Evolutionary conservation across 2,888 invertebrate species (phyloP).

Genomic region (Tinea trinotella): DNA sequence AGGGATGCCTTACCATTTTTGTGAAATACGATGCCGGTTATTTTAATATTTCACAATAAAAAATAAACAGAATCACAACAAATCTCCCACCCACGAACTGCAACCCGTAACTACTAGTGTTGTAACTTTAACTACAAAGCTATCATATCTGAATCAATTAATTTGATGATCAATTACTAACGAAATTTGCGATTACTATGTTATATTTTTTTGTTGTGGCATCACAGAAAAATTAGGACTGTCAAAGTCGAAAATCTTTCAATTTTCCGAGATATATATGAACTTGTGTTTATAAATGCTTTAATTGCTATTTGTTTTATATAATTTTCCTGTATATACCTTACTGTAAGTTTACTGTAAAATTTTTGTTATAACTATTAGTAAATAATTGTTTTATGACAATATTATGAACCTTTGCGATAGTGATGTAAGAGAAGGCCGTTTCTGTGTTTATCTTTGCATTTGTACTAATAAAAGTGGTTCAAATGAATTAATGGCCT

Average conservation of each 20-base stretch:
- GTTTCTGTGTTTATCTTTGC: slow-evolving; percentile 11
- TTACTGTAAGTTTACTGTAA: slow-evolving; percentile 3
- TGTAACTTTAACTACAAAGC: too few relatives aligned
- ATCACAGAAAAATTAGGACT: slow-evolving; percentile 8
- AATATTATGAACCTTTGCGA: not conserved
- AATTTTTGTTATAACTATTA: not conserved
- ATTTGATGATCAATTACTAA: too few relatives aligned
- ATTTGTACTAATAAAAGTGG: not conserved
- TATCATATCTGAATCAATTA: too few relatives aligned
- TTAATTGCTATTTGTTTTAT: slow-evolving; percentile 1
- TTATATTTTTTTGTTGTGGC: not conserved
- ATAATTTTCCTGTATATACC: not conserved
- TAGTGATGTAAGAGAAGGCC: slow-evolving; percentile 13
- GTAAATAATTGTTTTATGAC: not conserved
- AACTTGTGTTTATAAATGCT: slow-evolving; percentile 12
- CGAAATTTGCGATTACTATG: too few relatives aligned
- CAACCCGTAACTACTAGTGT: slow-evolving; percentile 36
- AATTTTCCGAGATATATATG: not conserved
- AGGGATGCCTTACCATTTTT: slow-evolving; percentile 44
- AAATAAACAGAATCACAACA: slow-evolving; percentile 46
- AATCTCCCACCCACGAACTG: slow-evolving; percentile 50
- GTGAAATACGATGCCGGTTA: slow-evolving; percentile 33
- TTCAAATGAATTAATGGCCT: not conserved
- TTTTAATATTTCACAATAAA: slow-evolving; percentile 34
- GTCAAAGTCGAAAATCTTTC: slow-evolving; percentile 19